A percentile compares a stretch with the other conserved stretches of the same genome.
phyloP scores from a whole-genome alignment of 2,113 vertebrate species.

The Mirounga angustirostris region DNA sequence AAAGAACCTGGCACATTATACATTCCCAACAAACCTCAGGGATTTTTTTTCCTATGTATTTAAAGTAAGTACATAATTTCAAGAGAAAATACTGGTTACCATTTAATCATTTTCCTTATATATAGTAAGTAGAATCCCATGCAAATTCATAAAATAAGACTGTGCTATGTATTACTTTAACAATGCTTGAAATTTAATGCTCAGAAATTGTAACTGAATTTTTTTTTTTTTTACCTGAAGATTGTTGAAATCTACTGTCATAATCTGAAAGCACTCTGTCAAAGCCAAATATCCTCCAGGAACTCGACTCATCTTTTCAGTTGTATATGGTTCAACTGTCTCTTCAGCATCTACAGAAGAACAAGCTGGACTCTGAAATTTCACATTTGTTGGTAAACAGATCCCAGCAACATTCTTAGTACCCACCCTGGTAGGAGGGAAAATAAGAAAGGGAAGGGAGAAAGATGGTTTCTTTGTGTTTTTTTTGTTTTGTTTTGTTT shows the following conservation, averaged over 20 bases:
- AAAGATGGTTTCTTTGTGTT: not conserved
- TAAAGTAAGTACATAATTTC: constrained; percentile 26
- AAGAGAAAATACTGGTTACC: not conserved
- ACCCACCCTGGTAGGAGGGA: constrained; percentile 87
- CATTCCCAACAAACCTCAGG: not conserved
- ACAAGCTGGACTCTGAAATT: constrained; percentile 92
- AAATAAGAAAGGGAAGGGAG: not conserved
- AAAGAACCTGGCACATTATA: not conserved
- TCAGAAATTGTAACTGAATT: not conserved
- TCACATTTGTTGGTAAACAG: constrained; percentile 87
- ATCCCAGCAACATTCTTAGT: constrained; percentile 91
- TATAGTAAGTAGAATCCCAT: not conserved
- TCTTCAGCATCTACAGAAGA: constrained; percentile 90
- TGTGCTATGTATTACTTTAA: not conserved
- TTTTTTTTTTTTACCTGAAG: constrained; percentile 89
- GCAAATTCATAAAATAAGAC: constrained; percentile 12
- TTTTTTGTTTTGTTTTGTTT: not conserved
- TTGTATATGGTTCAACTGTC: constrained; percentile 95
- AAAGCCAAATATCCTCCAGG: constrained; percentile 93
- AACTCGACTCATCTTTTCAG: constrained; percentile 94
- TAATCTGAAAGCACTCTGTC: constrained; percentile 93
- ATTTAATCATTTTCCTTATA: constrained; percentile 6
- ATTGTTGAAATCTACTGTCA: constrained; percentile 95
- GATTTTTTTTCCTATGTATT: not conserved
- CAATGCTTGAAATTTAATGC: not conserved